Percentiles rank a stretch among this genome's conserved stretches.
phyloP scores from a whole-genome alignment of 2,797 vertebrate species.

The Phrynocephalus forsythii region DNA sequence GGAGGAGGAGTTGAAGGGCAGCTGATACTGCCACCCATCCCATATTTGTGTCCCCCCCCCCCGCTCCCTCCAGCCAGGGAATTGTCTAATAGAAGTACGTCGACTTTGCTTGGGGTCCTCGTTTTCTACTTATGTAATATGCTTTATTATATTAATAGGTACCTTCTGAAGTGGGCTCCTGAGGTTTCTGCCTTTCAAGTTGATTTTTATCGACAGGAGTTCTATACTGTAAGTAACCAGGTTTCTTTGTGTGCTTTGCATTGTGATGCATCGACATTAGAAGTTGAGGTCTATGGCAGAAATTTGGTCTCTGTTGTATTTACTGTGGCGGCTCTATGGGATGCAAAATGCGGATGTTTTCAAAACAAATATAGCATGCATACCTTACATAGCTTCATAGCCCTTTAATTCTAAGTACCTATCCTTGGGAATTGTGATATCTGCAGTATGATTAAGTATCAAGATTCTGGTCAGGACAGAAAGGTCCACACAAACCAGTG shows the following conservation, averaged over 20 bases:
- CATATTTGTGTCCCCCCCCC: too few species aligned
- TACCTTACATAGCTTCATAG: too few species aligned
- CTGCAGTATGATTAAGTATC: too few species aligned
- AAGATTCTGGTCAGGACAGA: too few species aligned
- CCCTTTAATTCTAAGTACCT: too few species aligned
- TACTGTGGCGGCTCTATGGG: too few species aligned
- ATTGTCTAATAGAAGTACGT: neutral
- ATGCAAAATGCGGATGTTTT: neutral
- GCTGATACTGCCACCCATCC: neutral
- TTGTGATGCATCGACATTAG: conserved; percentile 19
- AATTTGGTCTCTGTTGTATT: neutral
- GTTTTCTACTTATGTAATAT: conserved; percentile 5
- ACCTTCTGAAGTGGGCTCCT: conserved; percentile 49
- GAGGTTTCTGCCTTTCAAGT: conserved; percentile 54
- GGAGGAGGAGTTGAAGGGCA: too few species aligned
- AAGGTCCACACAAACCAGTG: too few species aligned
- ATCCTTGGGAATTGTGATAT: too few species aligned
- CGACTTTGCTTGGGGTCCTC: neutral
- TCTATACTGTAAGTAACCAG: conserved; percentile 67
- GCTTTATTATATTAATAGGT: conserved; percentile 59
- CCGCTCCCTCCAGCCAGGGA: neutral
- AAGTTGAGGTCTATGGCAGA: neutral
- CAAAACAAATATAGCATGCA: conserved; percentile 8
- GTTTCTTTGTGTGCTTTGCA: conserved; percentile 25
- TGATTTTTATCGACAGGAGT: conserved; percentile 44